Base-by-base conservation (phyloP, 2,888 invertebrate species). In the Agrotis exclamationis region DNA sequence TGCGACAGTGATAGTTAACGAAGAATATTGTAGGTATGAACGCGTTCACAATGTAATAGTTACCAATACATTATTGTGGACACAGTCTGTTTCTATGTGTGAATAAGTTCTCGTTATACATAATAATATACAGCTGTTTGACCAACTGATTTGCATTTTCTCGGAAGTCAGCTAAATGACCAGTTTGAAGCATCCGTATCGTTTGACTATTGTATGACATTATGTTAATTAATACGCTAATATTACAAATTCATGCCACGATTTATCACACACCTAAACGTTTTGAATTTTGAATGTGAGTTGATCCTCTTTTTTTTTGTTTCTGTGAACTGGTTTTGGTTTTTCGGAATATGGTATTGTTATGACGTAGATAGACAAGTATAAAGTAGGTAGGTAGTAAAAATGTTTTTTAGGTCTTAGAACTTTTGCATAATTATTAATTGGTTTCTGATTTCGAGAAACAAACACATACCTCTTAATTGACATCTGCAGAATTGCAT, bases 81-180 rank as follows among this genome's bases (percentile, higher is more conserved):
- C n/a, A 44, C 14, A 56, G 33, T 24, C n/a, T 39, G 51, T 59
- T 28, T 60, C 33, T 69, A 47, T 68, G 44, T 63, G 22, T 72
- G 39, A 20, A 13, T 47, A 33, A 47, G 53, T 47, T 47, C 22
- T 39, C 64, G 47, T 47, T 56, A 56, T 56, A 56, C 20, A 20
- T 56, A n/a, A 56, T 53, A 54, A 63, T n/a, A 66, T 47, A 51
- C 50, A 48, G 20, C 57, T 67, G 57, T 70, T 65, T 70, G 64
- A 65, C 69, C n/a, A 64, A 65, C 22, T 59, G n/a, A 74, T 80
- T 83, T 70, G 64, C 67, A 80, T 83, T 83, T 80, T 83, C 83
- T 80, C 76, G 80, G 76, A 80, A 80, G 76, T 80, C 22, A 62
- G 79, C 53, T 53, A 56, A 79, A 79, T 53, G 50, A 47, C 47